Evolutionary conservation across 1,140 invertebrate species (phyloP), one percentile per base, ranked within the genome.

Genomic region (Hypsibius dujardini): DNA sequence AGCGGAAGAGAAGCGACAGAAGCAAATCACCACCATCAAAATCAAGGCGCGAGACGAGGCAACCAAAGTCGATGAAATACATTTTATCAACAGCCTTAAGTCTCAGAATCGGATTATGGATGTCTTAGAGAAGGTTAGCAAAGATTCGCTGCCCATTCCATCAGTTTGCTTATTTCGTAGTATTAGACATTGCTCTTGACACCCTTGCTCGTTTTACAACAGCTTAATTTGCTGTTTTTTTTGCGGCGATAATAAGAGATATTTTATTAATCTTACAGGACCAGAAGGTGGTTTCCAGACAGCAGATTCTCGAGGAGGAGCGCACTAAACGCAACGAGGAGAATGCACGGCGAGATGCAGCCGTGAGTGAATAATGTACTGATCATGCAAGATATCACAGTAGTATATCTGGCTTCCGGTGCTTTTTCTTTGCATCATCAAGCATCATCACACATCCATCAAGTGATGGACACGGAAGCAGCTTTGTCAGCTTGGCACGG

Each of bases 21-120:
- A 88, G 75, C 83, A 87, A 78, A 78, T 90, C 46, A 81, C 87
- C 76, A 87, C 88, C 73, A 91, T 94, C 74, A 87, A 94, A 1
- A 85, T 87, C 71, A 97, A 97, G 79, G 94, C 94, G 1, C 92
- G 96, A 75, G 94, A 97, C 76, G 94, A 98, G 79, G 93, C 96
- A 74, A 90, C 92, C 60, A 97, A 98, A 80, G 82, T 81, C 0
- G 90, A 92, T 75, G 94, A 97, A 83, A 96, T 98, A 73, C 92
- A 92, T 46, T 98, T 98, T 79, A 98, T 97, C 71, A 96, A 96
- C 79, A 89, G 90, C 76, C 80, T 97, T 1, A 91, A 96, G 77
- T 92, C 92, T 1, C 90, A 95, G 80, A 95, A 96, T 79, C 89
- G 94, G 76, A 81, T 90, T 1, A 87, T 94, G 77, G 92, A 96